Evolutionary conservation across 2,797 vertebrate genomes (phyloP).

Genomic region (Darevskia nairensis): DNA sequence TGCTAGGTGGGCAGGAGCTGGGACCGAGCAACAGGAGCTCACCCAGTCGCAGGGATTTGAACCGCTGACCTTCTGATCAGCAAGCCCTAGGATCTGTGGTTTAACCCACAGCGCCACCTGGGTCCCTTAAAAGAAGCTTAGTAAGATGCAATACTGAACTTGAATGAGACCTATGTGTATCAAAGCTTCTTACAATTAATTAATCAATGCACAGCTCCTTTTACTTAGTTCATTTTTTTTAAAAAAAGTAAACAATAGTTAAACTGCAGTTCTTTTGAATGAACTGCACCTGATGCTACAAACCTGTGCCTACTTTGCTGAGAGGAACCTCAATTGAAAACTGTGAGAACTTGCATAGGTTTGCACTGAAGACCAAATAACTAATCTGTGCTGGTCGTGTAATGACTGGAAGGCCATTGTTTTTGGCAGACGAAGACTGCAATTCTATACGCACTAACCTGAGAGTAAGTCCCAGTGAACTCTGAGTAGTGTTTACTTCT

Average conservation of each 20-base stretch:
- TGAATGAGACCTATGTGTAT: not conserved
- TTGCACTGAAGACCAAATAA: slow-evolving; percentile 27
- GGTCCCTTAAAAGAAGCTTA: not conserved
- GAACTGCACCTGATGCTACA: slow-evolving; percentile 22
- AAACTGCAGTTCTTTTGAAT: slow-evolving; percentile 29
- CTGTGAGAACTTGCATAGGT: not conserved
- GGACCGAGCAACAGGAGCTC: no score
- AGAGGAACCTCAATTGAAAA: not conserved
- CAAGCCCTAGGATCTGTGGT: no score
- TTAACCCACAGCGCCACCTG: no score
- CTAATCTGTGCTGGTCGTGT: not conserved
- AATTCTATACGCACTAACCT: not conserved
- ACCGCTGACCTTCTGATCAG: no score
- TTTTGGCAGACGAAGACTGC: not conserved
- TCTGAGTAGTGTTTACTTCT: no score
- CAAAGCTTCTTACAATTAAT: slow-evolving; percentile 41
- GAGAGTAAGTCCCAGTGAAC: no score
- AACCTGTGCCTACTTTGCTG: not conserved
- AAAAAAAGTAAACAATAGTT: slow-evolving; percentile 25
- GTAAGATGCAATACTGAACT: slow-evolving; percentile 16
- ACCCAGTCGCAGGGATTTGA: no score
- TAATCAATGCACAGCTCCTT: slow-evolving; percentile 32
- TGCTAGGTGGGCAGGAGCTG: no score
- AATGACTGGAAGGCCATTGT: slow-evolving; percentile 34
- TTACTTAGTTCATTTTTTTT: slow-evolving; percentile 35